Percentiles rank a stretch among this genome's conserved stretches.
Evolutionary conservation across 2,797 vertebrate genomes (phyloP).

Genomic region (Balearica regulorum): DNA sequence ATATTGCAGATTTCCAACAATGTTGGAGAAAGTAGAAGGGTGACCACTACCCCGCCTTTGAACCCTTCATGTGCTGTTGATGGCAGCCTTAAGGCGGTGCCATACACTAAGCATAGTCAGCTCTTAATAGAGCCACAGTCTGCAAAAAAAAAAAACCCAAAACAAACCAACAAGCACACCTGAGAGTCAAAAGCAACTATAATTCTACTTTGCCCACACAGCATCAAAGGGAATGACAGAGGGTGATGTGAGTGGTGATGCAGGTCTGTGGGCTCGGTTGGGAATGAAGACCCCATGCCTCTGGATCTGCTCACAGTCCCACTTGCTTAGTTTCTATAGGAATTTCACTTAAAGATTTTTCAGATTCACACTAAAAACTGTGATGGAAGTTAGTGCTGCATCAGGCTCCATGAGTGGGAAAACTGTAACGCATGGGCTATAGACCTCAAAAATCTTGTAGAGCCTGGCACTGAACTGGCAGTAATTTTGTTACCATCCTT

Average conservation of each 20-base stretch:
- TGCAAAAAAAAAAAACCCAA: too few species aligned
- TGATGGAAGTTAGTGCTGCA: background rate
- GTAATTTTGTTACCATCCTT: background rate
- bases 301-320: background rate
- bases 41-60: accelerated
- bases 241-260: accelerated
- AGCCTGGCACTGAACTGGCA: background rate
- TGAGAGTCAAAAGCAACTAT: background rate
- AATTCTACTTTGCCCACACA: background rate
- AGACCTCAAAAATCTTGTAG: background rate
- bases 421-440: accelerated
- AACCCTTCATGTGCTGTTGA: background rate
- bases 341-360: background rate
- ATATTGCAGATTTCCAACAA: accelerated
- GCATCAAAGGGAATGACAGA: background rate
- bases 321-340: background rate
- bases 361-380: background rate
- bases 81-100: background rate
- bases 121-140: background rate
- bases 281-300: accelerated
- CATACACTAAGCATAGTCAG: background rate
- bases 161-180: background rate
- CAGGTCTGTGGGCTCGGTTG: background rate
- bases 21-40: background rate
- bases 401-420: background rate